These are phyloP conservation scores for Cyprinus carpio DNA, from an alignment of 2,113 vertebrate genomes.

Conservation along the genomic window DNA sequence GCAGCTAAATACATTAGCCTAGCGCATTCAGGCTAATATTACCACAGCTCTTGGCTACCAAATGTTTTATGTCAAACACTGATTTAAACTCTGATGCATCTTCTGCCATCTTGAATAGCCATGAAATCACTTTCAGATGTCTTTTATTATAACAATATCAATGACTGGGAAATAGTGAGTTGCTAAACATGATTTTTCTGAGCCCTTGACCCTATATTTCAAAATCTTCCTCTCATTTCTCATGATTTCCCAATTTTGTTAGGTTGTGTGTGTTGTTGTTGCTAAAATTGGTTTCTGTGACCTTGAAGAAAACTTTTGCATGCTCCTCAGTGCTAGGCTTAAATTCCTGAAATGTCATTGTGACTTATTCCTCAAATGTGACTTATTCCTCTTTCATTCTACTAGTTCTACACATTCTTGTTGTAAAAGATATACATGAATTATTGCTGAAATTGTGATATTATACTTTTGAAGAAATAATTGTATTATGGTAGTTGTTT, in stretches of 20 bases:
- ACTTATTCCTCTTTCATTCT: neutral
- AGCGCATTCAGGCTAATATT: neutral
- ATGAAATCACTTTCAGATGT: neutral
- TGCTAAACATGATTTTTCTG: neutral
- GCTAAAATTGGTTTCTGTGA: neutral
- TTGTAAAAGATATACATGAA: neutral
- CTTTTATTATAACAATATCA: neutral
- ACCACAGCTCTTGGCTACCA: neutral
- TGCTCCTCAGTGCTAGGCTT: neutral
- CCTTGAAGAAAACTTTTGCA: neutral
- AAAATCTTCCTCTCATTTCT: neutral
- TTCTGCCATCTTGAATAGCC: neutral
- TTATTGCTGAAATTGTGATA: neutral
- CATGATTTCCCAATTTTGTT: neutral
- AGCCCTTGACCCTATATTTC: neutral
- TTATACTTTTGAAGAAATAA: neutral
- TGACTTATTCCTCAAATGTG: neutral
- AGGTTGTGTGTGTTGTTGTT: neutral
- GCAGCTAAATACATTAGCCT: conserved; percentile 38
- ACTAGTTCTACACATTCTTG: neutral
- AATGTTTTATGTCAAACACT: neutral
- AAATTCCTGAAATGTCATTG: neutral
- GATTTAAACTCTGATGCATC: neutral
- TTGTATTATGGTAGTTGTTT: too few relatives aligned
- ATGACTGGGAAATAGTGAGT: neutral